Percentiles rank a stretch among this genome's conserved stretches.
Evolutionary conservation across 2,797 vertebrate genomes (phyloP).

Genomic region (Myotis daubentonii): DNA sequence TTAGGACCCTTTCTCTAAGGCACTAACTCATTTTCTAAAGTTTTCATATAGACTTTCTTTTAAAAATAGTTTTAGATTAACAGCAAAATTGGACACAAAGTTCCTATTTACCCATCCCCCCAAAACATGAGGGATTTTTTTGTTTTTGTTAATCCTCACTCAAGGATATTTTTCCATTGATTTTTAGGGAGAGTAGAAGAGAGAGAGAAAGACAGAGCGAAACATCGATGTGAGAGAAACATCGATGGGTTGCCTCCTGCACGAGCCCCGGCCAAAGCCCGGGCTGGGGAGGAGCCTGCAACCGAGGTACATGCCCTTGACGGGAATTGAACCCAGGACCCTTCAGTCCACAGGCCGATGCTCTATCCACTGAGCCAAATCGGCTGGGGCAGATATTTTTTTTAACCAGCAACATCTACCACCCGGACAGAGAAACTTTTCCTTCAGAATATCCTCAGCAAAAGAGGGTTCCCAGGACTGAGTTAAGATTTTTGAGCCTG

Average conservation of each 20-base stretch:
- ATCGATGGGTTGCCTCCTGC: no score
- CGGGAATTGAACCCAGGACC: no score
- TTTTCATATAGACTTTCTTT: neutral
- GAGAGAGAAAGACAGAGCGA: no score
- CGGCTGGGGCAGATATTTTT: neutral
- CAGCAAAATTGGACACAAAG: neutral
- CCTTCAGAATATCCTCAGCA: neutral
- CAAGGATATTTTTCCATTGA: no score
- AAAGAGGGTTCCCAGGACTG: neutral
- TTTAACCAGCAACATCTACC: neutral
- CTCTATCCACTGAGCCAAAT: no score
- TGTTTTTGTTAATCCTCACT: no score
- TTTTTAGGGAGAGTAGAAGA: no score
- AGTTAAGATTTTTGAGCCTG: slow-evolving; percentile 6
- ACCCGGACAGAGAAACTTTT: neutral
- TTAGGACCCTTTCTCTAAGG: slow-evolving; percentile 8
- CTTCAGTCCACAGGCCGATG: no score
- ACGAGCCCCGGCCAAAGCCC: no score
- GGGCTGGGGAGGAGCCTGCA: no score
- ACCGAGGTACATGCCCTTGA: no score
- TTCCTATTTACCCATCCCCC: neutral
- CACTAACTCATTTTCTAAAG: neutral
- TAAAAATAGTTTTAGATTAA: neutral
- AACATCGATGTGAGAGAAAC: no score
- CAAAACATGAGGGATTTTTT: neutral